Percentiles rank a stretch among this genome's conserved stretches.
Conservation (phyloP, 30 jellyfish, hydroid and myxozoan genomes). For the Aurelia aurita region DNA sequence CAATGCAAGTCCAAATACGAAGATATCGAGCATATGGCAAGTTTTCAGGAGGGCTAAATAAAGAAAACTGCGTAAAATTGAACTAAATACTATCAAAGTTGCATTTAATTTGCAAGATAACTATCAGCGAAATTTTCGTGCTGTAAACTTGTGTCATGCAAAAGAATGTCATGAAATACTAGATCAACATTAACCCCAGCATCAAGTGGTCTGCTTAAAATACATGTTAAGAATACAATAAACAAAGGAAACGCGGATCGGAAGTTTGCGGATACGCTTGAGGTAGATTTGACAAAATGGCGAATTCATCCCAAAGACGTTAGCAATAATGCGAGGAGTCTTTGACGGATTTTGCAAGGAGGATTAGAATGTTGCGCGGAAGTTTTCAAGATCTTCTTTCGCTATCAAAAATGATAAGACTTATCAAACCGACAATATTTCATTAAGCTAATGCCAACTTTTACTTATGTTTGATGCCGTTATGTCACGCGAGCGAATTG, state of each 20-base stretch:
- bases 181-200: background rate
- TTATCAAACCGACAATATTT: background rate
- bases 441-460: background rate
- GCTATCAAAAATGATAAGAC: background rate
- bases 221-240: background rate
- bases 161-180: background rate
- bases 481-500: background rate
- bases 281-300: conserved; percentile 4
- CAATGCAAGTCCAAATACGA: no score
- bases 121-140: no score
- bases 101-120: no score
- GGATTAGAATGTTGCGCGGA: conserved; percentile 8
- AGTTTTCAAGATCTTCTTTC: background rate
- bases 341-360: background rate
- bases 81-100: no score
- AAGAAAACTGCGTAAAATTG: no score
- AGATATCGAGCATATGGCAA: no score
- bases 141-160: no score
- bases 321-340: background rate
- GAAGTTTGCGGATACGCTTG: background rate
- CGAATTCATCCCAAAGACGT: background rate
- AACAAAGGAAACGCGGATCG: background rate
- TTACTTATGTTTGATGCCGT: background rate
- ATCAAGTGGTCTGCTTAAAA: background rate
- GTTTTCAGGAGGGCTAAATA: no score